Evolutionary conservation across 2,888 invertebrate genomes (phyloP), one percentile per base, ranked within the genome.

Genomic region (Rotaria macrura): DNA sequence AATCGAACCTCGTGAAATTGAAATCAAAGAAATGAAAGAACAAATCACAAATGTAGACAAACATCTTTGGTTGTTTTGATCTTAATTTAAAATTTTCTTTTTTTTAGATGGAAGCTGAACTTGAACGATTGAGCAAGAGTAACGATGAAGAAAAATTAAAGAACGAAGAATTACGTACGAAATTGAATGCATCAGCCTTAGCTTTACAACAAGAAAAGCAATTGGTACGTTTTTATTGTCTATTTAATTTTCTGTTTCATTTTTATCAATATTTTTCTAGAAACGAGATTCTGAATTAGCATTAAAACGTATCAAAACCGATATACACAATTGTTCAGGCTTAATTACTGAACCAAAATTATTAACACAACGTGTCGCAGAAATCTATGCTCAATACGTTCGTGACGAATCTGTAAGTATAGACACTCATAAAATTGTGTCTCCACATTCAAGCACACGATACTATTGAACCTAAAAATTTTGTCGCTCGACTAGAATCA

Each of bases 1-100:
- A 90, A 95, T 96, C 89, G 95, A 95, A 89, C 96, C 96, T 1
- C 93, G 94, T 88, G 95, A 96, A 89, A 93, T 93, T 87, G 94
- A 94, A 89, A 95, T 96, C 88, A 94, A 94, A 90, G 94, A 94
- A 88, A 94, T 95, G 91, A 94, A 94, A 88, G 93, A 94, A 87
- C 94, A 95, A 89, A 95, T 95, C 72, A 90, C 91, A 85, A 90
- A 91, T 89, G 90, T 90, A 87, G 86, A 86, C 55, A 17, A 40
- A 9, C 2, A 74, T 74, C 12, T 43, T 40, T 25, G 7, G 34
- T 14, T 47, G 14, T 47, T 47, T 12, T 47, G 14, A 12, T 47
- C 9, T 47, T 47, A 47, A 47, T 47, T 47, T 14, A 47, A 47
- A 9, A 4, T 14, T 9, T n/a, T n/a, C 9, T 47, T 47, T 40